Evolutionary conservation across 2,888 invertebrate species (phyloP), one percentile per base, ranked within the genome.

Genomic region (Lutraria lutraria): DNA sequence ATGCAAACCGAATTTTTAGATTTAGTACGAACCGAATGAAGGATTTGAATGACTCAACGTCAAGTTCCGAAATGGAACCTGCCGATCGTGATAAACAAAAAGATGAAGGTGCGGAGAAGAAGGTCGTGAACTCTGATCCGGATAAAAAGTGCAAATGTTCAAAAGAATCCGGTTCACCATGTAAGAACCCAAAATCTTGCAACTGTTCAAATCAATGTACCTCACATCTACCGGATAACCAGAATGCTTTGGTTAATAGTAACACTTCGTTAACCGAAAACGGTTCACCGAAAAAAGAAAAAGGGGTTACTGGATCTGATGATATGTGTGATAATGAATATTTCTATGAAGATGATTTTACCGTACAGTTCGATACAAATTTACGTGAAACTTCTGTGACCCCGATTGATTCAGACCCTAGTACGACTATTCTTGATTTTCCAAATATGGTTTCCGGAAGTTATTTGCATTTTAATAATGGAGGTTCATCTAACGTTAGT

Each of bases 341-440:
- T 91, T 96, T 95, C 91, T 96, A 96, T 85, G 96, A 96, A 89
- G 96, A 96, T 83, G 96, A 96, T 92, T 96, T 96, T 90, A 93
- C 94, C 12, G 95, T 96, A 76, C 94, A 95, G 88, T 95, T 95
- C 90, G 95, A 95, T 84, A 94, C 95, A n/a, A 95, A 95, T 85
- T 90, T 95, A 60, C 92, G 94, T 12, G 94, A 95, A 68, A 93
- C 94, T 15, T 93, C 93, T 0, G 91, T 94, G 3, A 92, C 93
- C 29, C 88, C 93, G 0, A 93, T 92, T 60, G 93, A 93, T 81
- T 90, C 93, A 0, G 93, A 91, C 76, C 91, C 88, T 3, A 91
- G 91, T 79, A 92, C 92, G 16, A 87, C 93, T 19, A 90, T 93
- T 82, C 85, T 93, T 29, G 93, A 93, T 29, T 94, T 94, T 92